A percentile compares a stretch with the other conserved stretches of the same genome.
These are phyloP conservation scores for Dendrocincla fuliginosa DNA, from an alignment of 2,797 vertebrate genomes.

Conservation along the genomic window DNA sequence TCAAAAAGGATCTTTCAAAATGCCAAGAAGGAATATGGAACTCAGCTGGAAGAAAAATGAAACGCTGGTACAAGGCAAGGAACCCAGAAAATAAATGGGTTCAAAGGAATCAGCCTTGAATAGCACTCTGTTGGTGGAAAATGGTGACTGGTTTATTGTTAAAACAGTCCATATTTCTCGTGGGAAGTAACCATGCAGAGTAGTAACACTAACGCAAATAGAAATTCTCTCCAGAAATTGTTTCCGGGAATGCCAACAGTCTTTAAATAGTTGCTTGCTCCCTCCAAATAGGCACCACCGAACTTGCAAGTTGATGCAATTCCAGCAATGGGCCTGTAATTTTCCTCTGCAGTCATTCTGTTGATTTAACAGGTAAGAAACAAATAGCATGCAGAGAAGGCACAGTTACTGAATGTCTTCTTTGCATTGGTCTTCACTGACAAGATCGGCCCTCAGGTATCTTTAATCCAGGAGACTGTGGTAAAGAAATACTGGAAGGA, in stretches of 20 bases:
- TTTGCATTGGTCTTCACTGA: background rate
- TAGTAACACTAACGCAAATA: conserved; percentile 61
- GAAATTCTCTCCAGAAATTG: conserved; percentile 46
- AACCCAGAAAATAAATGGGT: background rate
- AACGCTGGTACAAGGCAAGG: background rate
- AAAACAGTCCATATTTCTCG: conserved; percentile 58
- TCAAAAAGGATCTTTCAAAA: background rate
- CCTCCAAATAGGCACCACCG: conserved; percentile 27
- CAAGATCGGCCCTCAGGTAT: background rate
- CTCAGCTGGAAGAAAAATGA: background rate
- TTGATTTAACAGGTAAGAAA: background rate
- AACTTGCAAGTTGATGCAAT: background rate
- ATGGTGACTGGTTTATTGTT: conserved; percentile 30
- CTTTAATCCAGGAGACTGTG: background rate
- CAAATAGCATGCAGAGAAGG: background rate
- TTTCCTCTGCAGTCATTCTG: background rate
- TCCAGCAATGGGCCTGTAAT: background rate
- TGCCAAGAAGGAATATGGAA: background rate
- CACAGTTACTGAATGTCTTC: background rate
- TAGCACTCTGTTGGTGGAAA: background rate
- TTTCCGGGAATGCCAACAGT: conserved; percentile 15
- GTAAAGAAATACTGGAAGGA: background rate
- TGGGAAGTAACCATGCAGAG: conserved; percentile 47
- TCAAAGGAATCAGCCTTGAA: background rate
- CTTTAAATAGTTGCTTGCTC: conserved; percentile 40